Evolutionary conservation across 2,797 vertebrate genomes (phyloP), one percentile per base, ranked within the genome.

Genomic region (Catharus ustulatus): DNA sequence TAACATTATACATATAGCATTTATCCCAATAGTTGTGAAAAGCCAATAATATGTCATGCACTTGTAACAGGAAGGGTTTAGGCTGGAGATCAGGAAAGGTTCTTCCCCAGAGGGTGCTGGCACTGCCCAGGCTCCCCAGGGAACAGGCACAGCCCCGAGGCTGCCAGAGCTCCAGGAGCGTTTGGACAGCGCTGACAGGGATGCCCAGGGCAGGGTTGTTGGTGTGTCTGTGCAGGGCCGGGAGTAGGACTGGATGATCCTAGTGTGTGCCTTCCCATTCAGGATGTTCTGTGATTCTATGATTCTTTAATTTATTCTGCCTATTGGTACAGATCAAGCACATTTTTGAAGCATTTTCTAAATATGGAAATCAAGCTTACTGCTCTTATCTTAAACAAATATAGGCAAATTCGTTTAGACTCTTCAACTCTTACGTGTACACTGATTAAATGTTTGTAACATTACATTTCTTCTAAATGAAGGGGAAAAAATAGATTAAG

Each of bases 61-160:
- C 38, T 38, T 38, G 11, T 38, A 38, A 38, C 38, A 38, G 29
- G 29, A 52, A 30, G 29, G 0, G 2, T 1, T 69, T 1, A n/a
- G 49, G 38, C 0, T 57, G 63, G 36, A 38, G 0, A 1, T 23
- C 16, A 82, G 49, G 11, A 0, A 76, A 89, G 7, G 16, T 2
- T 21, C 49, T 55, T 57, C 19, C 55, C 27, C 48, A 43, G 18
- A 36, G 55, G 51, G 48, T 55, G 63, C 48, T 75, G 55, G 78
- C 71, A 75, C 19, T 89, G 71, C 16, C 10, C 55, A 74, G 69
- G 48, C 85, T 81, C 21, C 62, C 77, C 62, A 89, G 78, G 71
- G 42, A 34, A 54, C 27, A 32, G 71, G 4, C 51, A 9, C 1
- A 0, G 59, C 30, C 82, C 52, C 10, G 5, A 81, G 62, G 62